Evolutionary conservation across 2,888 invertebrate genomes (phyloP).

Genomic region (Campopleginae sp.): DNA sequence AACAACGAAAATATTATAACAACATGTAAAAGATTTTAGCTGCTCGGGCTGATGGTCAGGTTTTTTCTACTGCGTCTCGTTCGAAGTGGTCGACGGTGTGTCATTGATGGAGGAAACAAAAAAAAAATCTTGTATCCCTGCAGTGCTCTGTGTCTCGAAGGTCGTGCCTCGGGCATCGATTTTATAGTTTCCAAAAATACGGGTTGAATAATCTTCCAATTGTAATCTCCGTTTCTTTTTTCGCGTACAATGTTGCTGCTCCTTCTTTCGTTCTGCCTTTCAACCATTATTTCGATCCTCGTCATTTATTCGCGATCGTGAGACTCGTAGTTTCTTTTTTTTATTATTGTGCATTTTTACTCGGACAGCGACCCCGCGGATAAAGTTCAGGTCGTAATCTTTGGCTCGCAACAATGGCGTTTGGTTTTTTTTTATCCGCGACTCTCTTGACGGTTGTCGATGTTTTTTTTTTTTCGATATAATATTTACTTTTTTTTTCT

Average conservation of each 20-base stretch:
- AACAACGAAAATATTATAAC: neutral
- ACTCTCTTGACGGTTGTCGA: too few relatives aligned
- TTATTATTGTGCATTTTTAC: neutral
- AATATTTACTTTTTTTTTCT: too few relatives aligned
- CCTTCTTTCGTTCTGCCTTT: too few relatives aligned
- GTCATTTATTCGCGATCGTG: neutral
- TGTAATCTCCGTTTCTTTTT: neutral
- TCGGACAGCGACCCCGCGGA: too few relatives aligned
- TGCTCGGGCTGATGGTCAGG: neutral
- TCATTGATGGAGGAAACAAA: neutral
- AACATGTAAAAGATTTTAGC: slow-evolving; percentile 4
- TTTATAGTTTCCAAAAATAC: neutral
- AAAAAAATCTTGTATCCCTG: too few relatives aligned
- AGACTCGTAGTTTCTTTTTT: neutral
- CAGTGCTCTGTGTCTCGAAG: too few relatives aligned
- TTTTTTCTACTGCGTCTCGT: neutral
- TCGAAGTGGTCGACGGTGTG: neutral
- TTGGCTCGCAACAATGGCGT: too few relatives aligned
- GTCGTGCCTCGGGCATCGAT: too few relatives aligned
- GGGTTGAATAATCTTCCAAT: neutral
- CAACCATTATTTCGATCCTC: neutral
- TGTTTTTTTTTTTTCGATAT: too few relatives aligned
- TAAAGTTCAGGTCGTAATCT: too few relatives aligned
- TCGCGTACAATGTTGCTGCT: too few relatives aligned
- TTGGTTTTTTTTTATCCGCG: too few relatives aligned